These are phyloP conservation scores for Simalia tracyae DNA, from an alignment of 2,797 vertebrate genomes.

Conservation along the genomic window DNA sequence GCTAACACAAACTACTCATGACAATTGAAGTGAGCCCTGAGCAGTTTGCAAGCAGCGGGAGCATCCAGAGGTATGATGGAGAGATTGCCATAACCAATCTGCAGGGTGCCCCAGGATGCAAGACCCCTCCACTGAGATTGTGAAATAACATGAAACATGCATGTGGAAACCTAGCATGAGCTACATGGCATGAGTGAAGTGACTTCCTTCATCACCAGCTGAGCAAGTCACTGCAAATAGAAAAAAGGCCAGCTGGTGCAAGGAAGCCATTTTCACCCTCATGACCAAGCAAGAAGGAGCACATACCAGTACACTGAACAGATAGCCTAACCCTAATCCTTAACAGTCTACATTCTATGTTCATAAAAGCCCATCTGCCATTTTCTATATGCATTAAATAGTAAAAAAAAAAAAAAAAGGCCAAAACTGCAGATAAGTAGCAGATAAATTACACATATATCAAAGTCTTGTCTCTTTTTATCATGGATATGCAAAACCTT, in stretches of 20 bases:
- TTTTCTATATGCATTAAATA: neutral
- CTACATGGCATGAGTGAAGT: neutral
- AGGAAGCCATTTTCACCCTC: neutral
- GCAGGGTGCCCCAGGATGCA: neutral
- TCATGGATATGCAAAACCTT: neutral
- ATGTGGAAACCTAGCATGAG: neutral
- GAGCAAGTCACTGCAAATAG: neutral
- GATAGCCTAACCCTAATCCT: neutral
- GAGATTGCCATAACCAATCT: neutral
- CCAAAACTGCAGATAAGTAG: neutral
- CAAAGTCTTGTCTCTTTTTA: neutral
- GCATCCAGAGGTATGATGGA: neutral
- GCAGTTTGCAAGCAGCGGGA: neutral
- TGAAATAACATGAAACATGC: neutral
- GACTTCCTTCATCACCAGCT: neutral
- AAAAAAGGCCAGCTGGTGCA: neutral
- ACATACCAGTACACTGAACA: neutral
- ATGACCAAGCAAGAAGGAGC: neutral
- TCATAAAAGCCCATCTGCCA: neutral
- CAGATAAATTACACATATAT: neutral
- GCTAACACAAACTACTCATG: neutral
- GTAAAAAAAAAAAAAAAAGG: neutral
- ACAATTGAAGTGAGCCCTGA: neutral
- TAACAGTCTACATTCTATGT: neutral
- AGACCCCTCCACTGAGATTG: neutral